Base-by-base conservation (phyloP, 2,888 invertebrate genomes). In the Caenorhabditis drosophilae region DNA sequence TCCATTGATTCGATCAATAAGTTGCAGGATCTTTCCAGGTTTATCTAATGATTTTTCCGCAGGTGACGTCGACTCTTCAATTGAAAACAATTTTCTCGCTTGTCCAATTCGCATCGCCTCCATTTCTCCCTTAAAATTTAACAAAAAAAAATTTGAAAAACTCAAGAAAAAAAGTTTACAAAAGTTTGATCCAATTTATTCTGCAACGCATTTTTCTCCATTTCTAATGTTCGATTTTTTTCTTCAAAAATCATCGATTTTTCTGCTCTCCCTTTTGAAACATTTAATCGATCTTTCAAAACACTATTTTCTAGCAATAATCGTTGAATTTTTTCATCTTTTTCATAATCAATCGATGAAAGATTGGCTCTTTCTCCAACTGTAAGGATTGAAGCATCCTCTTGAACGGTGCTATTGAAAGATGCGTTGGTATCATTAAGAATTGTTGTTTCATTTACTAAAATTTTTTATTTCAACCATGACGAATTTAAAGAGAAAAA, bases 261-360 rank as follows among this genome's bases (percentile, higher is more conserved):
- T n/a, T 63, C 62, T 2, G 63, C 59, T 4, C 67, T 48, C 1
- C 67, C 60, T 16, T 44, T 53, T 16, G 60, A 62, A 1, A 62
- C 51, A 25, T 49, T 52, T 22, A 67, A 41, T 2, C 58, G 56
- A 36, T 67, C 67, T 25, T 62, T 62, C 26, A 67, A 47, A 2
- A 67, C 50, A 46, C 61, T 56, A 44, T 67, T 67, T 23, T 67
- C 58, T n/a, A 62, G 34, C 26, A 62, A 34, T 12, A 67, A 50
- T 2, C 61, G 47, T 22, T 58, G 58, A 40, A 67, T 67, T 38
- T 67, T 67, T 27, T 67, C 67, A 26, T 67, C 59, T 26, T 67
- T 67, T 25, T 67, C 67, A 41, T 61, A 58, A 12, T 62, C 58
- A 20, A 62, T 51, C 6, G 56, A 22, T 6, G 59, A 54, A 7